Evolutionary conservation across 2,113 vertebrate species (phyloP), one percentile per base, ranked within the genome.

Genomic region (Leptobrachium leishanense): DNA sequence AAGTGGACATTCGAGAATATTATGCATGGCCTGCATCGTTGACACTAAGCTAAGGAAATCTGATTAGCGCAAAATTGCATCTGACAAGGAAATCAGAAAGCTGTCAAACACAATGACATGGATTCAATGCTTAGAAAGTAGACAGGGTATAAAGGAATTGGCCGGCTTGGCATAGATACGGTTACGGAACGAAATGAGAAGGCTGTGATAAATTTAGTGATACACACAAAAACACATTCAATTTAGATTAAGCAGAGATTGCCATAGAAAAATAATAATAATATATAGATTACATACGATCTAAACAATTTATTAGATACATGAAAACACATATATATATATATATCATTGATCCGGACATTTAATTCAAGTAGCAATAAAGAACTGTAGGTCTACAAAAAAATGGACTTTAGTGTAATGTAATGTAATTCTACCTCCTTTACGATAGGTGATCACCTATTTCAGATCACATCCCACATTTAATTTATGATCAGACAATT

Each of bases 31-130:
- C 90, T 89, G 87, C 87, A 92, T 89, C 91, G 89, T 81, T 94
- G 92, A 94, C 91, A 93, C 87, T 87, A 90, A 89, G 90, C 88
- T 93, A 90, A 92, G 89, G 90, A 92, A 94, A 94, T 92, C 90
- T 92, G 92, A 94, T 94, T 94, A 94, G 93, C 90, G 89, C 89
- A 90, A 94, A 94, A 94, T 94, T 93, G 95, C 90, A 95, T 95
- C 88, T 94, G 96, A 96, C 95, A 92, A 85, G 91, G 92, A 94
- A 95, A 97, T 95, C 94, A 95, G 91, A 94, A 95, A 95, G 91
- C 95, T 97, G 96, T 96, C 96, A 96, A 94, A 96, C 91, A 94
- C 90, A 91, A 96, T 97, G 94, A 95, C 92, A 95, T 90, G 92
- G 93, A 90, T 91, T 91, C 92, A 91, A 88, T 91, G 89, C 92